Evolutionary conservation across 2,888 invertebrate genomes (phyloP), one percentile per base, ranked within the genome.

Genomic region (Tribolium freemani): DNA sequence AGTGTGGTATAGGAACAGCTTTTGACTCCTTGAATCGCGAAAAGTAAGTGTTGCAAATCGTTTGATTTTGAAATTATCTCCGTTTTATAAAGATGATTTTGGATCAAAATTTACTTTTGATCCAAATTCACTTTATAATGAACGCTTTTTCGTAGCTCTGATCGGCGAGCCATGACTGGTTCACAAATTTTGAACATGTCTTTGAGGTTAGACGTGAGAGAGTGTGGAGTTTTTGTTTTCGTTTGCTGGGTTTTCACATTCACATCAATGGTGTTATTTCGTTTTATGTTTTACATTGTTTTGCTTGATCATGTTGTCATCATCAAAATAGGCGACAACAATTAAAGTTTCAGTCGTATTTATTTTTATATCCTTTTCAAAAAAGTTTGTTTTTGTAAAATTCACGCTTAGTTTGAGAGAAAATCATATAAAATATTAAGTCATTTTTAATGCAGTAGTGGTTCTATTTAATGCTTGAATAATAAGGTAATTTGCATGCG

Each of bases 101-200:
- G 1, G 51, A 20, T 51, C 8, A 38, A 38, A 38, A 38, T 1
- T 38, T n/a, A 31, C 6, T 38, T 38, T 38, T 38, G 38, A 38
- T 38, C 38, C 5, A 38, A 38, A 5, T n/a, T 38, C 8, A 38
- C 6, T 38, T 38, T 38, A 38, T 31, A 21, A 53, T 16, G n/a
- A 68, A 44, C 64, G 63, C 78, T 72, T 70, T 79, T 75, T 81
- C 79, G 74, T 82, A 85, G 84, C 80, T 77, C 79, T 72, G 83
- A 85, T 76, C 80, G 85, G 84, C 79, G 84, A 86, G 87, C 88
- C 82, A 87, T 86, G 89, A 92, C 92, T 79, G 93, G 93, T 87
- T 92, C 92, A 86, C 92, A 92, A 90, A 91, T 93, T 87, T 90
- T 93, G 89, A 90, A 90, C 90, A 93, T 93, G 93, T 92, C 91